Conservation (phyloP, 2,888 invertebrate species). For the Agonum fuliginosum region DNA sequence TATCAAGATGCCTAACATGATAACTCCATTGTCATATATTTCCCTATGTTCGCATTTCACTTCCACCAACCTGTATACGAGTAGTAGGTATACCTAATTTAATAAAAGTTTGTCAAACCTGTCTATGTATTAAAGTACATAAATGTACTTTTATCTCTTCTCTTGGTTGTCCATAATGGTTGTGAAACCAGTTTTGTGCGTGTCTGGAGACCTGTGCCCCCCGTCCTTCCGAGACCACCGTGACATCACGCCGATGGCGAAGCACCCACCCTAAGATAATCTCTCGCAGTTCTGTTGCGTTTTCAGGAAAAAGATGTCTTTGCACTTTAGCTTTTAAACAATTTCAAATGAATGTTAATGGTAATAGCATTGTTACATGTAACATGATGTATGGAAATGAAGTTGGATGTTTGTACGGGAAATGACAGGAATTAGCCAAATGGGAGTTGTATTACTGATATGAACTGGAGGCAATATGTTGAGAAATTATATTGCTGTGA, state of each 20-base stretch:
- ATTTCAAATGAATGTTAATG: constrained; percentile 13
- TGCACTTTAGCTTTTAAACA: too few relatives aligned
- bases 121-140: neutral
- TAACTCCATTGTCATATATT: too few relatives aligned
- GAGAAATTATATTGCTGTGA: too few relatives aligned
- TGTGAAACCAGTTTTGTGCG: constrained; percentile 48
- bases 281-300: neutral
- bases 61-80: too few relatives aligned
- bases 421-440: constrained; percentile 19
- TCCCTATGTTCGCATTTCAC: too few relatives aligned
- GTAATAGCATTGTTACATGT: too few relatives aligned
- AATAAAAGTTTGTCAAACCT: neutral
- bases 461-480: constrained; percentile 11
- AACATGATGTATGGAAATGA: constrained; percentile 17
- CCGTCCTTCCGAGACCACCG: constrained; percentile 45
- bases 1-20: too few relatives aligned
- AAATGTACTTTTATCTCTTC: constrained; percentile 10
- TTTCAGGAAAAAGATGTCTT: constrained; percentile 41
- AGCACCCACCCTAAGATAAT: constrained; percentile 37
- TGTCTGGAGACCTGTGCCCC: constrained; percentile 26
- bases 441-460: constrained; percentile 12
- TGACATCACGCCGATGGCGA: constrained; percentile 19
- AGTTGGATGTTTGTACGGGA: neutral
- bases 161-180: constrained; percentile 19
- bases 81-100: too few relatives aligned